Evolutionary conservation across 2,888 invertebrate genomes (phyloP).

Genomic region (Hydraecia micacea): DNA sequence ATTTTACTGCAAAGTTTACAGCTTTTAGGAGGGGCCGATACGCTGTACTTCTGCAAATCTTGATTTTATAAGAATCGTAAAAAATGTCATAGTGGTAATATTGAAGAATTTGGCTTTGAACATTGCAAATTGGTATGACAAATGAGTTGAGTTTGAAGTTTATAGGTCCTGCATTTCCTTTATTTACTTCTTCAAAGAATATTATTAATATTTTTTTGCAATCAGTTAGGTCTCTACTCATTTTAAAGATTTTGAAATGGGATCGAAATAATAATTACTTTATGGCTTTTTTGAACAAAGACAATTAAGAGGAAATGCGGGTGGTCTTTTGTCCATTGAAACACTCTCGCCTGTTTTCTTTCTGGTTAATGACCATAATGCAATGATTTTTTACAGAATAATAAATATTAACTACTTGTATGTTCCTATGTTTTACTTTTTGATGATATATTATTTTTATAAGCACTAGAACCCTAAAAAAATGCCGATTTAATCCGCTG

Average conservation of each 20-base stretch:
- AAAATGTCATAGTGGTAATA: conserved; percentile 33
- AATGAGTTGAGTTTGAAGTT: background rate
- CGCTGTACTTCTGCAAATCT: conserved; percentile 31
- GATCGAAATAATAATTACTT: background rate
- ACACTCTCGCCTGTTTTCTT: no score
- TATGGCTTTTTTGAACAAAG: no score
- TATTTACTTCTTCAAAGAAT: background rate
- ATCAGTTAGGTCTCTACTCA: background rate
- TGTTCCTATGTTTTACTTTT: no score
- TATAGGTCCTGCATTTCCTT: background rate
- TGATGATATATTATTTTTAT: no score
- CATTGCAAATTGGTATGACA: conserved; percentile 6
- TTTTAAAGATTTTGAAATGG: background rate
- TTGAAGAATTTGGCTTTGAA: conserved; percentile 5
- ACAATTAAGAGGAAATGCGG: no score
- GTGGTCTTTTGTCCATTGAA: no score
- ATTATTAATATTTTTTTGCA: background rate
- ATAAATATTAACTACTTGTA: no score
- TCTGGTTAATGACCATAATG: no score
- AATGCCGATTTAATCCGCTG: no score
- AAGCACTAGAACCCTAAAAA: no score
- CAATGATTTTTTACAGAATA: no score
- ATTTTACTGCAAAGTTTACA: conserved; percentile 54
- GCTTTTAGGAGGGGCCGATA: conserved; percentile 22
- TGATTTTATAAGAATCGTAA: conserved; percentile 44